Percentiles rank a stretch among this genome's conserved stretches.
Evolutionary conservation across 2,797 vertebrate genomes (phyloP).

Genomic region (Danio kyathit): DNA sequence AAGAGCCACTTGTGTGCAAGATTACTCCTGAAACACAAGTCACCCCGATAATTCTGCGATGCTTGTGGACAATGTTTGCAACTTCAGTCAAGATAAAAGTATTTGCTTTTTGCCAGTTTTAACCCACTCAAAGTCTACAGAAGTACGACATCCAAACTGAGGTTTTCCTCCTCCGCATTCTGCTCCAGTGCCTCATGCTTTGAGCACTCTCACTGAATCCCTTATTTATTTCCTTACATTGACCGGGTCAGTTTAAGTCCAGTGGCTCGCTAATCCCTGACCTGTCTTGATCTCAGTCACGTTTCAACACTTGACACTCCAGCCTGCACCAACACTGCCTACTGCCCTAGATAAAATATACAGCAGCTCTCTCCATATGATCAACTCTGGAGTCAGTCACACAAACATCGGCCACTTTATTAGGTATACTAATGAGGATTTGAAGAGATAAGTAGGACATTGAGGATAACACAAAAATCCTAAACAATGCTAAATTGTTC

Average conservation of each 20-base stretch:
- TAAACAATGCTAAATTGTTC: too few species aligned
- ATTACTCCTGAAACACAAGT: slow-evolving; percentile 68
- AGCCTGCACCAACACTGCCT: slow-evolving; percentile 55
- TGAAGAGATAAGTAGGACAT: too few species aligned
- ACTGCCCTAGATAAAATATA: slow-evolving; percentile 69
- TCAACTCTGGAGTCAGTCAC: neutral
- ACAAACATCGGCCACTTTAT: neutral
- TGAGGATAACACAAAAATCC: neutral
- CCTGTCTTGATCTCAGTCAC: slow-evolving; percentile 76
- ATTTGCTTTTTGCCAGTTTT: neutral
- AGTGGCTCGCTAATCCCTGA: slow-evolving; percentile 70
- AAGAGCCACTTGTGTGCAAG: slow-evolving; percentile 75
- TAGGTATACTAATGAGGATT: neutral
- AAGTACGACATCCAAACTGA: neutral
- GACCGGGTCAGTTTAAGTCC: slow-evolving; percentile 60
- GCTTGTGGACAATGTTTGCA: neutral
- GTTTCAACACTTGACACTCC: slow-evolving; percentile 69
- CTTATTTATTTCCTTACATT: slow-evolving; percentile 60
- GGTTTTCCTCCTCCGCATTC: neutral
- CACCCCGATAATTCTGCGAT: slow-evolving; percentile 41
- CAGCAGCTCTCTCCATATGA: slow-evolving; percentile 19
- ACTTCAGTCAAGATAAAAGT: neutral
- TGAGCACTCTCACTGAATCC: neutral
- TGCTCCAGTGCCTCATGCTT: neutral
- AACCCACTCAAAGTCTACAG: neutral